Conservation (phyloP, 2,113 vertebrate genomes). For the Lophura nycthemera region DNA sequence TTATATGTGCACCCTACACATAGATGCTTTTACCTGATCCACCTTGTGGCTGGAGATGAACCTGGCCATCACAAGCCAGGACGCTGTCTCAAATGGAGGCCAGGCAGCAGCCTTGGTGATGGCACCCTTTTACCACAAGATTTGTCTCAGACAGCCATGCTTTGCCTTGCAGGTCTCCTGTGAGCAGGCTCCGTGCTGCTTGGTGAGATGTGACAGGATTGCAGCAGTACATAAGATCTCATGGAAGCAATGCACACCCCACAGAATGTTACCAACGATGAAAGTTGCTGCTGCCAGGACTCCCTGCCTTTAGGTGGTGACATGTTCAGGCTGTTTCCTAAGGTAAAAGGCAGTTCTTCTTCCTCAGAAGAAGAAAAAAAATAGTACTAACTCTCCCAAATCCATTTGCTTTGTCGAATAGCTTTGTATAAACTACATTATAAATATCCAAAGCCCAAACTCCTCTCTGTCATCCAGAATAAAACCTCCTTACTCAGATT, state of each 20-base stretch:
- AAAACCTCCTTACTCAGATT: slow-evolving; percentile 21
- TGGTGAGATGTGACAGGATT: slow-evolving; percentile 1
- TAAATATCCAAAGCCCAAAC: slow-evolving; percentile 11
- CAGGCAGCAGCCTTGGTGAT: background rate
- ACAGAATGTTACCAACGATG: slow-evolving; percentile 35
- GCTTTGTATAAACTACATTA: slow-evolving; percentile 4
- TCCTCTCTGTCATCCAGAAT: slow-evolving; percentile 19
- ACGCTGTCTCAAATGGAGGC: background rate
- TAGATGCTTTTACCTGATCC: background rate
- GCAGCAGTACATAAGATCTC: slow-evolving; percentile 5
- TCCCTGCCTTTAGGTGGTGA: slow-evolving; percentile 29
- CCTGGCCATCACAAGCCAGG: background rate
- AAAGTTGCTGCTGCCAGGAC: slow-evolving; percentile 24
- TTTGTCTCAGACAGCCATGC: background rate
- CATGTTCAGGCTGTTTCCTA: slow-evolving; percentile 37
- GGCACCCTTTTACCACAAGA: background rate
- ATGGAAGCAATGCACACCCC: background rate
- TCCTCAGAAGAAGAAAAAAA: slow-evolving; percentile 24
- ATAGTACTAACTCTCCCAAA: slow-evolving; percentile 26
- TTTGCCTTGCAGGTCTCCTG: background rate
- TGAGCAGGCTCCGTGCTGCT: background rate
- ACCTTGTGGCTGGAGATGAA: background rate
- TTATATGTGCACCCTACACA: background rate
- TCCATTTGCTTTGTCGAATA: slow-evolving; percentile 46
- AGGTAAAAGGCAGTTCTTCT: slow-evolving; percentile 6